Conservation (phyloP, 2,888 invertebrate genomes). For the Eumerus sabulonum region DNA sequence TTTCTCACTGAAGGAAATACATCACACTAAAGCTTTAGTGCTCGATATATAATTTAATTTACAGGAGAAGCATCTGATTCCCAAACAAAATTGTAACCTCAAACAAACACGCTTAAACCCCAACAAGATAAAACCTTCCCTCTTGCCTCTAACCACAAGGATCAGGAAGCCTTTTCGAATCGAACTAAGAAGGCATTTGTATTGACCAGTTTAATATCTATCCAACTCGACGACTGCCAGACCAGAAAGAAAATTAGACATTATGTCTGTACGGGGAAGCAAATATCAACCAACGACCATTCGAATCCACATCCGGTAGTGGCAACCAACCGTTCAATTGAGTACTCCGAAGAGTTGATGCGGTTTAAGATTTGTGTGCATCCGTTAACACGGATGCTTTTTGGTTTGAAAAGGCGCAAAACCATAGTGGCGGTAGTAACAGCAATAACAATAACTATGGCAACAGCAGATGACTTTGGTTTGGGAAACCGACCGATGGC, state of each 20-base stretch:
- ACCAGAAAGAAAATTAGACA: conserved; percentile 20
- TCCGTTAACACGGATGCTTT: no score
- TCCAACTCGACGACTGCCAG: conserved; percentile 17
- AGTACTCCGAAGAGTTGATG: not conserved
- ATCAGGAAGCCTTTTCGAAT: conserved; percentile 26
- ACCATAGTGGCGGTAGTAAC: not conserved
- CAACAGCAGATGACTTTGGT: conserved; percentile 24
- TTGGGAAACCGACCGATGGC: conserved; percentile 26
- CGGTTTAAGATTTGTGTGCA: conserved; percentile 7
- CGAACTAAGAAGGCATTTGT: conserved; percentile 46
- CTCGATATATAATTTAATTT: no score
- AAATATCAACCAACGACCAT: conserved; percentile 12
- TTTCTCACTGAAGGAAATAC: no score
- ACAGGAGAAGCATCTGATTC: not conserved
- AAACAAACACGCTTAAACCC: conserved; percentile 21
- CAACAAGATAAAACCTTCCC: no score
- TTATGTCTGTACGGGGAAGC: conserved; percentile 15
- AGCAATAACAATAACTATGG: no score
- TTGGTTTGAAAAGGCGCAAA: not conserved
- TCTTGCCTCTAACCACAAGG: no score
- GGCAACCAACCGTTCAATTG: not conserved
- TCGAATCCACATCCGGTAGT: not conserved
- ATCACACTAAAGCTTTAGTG: no score
- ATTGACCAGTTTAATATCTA: conserved; percentile 45
- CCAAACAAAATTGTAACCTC: not conserved